Percentiles rank a stretch among this genome's conserved stretches.
These are phyloP conservation scores for Prosapia bicincta DNA, from an alignment of 2,888 invertebrate genomes.

Conservation along the genomic window DNA sequence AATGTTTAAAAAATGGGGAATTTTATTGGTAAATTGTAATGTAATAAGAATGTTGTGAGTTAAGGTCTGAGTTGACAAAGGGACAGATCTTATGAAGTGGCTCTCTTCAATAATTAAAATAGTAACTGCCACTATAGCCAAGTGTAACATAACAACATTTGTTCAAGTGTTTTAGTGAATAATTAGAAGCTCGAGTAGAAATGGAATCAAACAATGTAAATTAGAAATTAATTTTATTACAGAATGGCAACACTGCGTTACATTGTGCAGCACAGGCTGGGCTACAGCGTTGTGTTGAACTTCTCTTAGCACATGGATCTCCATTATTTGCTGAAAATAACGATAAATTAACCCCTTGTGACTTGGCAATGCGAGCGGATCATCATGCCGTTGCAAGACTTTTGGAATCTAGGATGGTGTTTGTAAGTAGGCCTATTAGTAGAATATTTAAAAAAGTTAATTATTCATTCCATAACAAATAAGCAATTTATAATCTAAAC, in stretches of 20 bases:
- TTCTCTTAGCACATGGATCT: constrained; percentile 56
- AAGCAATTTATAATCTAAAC: background rate
- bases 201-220: too few relatives aligned
- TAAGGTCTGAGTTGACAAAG: too few relatives aligned
- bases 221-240: too few relatives aligned
- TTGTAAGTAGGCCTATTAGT: constrained; percentile 55
- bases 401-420: constrained; percentile 65
- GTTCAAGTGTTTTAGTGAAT: too few relatives aligned
- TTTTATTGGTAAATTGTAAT: too few relatives aligned
- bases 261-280: constrained; percentile 63
- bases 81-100: too few relatives aligned
- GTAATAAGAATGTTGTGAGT: too few relatives aligned
- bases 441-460: background rate
- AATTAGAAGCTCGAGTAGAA: too few relatives aligned
- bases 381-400: constrained; percentile 60
- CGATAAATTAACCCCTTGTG: constrained; percentile 61
- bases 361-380: constrained; percentile 57
- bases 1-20: too few relatives aligned
- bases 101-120: too few relatives aligned
- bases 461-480: background rate
- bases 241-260: constrained; percentile 64
- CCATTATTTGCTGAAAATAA: constrained; percentile 61
- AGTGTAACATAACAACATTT: too few relatives aligned
- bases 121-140: too few relatives aligned
- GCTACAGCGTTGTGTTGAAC: constrained; percentile 59